Evolutionary conservation across 1,140 invertebrate species (phyloP).

Genomic region (Neomicropteryx cornuta): DNA sequence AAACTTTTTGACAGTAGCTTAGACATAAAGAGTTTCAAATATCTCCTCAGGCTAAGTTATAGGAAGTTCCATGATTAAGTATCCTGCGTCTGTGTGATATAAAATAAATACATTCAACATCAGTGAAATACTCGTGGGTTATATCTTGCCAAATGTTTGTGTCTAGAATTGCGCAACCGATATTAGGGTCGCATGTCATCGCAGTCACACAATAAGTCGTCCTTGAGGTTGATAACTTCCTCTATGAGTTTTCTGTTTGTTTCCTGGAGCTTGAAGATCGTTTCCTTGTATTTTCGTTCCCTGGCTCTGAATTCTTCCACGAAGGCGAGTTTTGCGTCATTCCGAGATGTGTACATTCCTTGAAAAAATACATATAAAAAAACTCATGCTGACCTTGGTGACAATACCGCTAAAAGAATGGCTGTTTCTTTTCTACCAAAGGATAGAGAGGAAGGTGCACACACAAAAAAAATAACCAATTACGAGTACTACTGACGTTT

Average conservation of each 20-base stretch:
- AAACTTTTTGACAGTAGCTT: too few relatives aligned
- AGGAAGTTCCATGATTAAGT: too few relatives aligned
- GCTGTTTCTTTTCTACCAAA: not conserved
- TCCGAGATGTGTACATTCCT: conserved; percentile 10
- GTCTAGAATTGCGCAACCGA: too few relatives aligned
- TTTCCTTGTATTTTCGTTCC: conserved; percentile 14
- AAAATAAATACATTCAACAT: too few relatives aligned
- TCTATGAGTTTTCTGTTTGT: conserved; percentile 10
- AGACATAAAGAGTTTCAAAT: too few relatives aligned
- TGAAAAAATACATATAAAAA: not conserved
- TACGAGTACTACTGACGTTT: not conserved
- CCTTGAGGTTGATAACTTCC: too few relatives aligned
- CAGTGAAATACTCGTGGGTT: too few relatives aligned
- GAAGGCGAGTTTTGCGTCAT: conserved; percentile 6
- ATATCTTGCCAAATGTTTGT: too few relatives aligned
- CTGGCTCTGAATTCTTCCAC: conserved; percentile 8
- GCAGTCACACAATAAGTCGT: too few relatives aligned
- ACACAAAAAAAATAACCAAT: not conserved
- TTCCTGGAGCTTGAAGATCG: conserved; percentile 13
- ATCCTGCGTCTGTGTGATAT: too few relatives aligned
- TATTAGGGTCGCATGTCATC: too few relatives aligned
- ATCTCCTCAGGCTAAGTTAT: too few relatives aligned
- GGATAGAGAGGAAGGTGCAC: not conserved
- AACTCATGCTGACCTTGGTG: not conserved
- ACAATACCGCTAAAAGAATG: not conserved